Evolutionary conservation across 2,888 invertebrate species (phyloP), one percentile per base, ranked within the genome.

Genomic region (Drosophila testacea): DNA sequence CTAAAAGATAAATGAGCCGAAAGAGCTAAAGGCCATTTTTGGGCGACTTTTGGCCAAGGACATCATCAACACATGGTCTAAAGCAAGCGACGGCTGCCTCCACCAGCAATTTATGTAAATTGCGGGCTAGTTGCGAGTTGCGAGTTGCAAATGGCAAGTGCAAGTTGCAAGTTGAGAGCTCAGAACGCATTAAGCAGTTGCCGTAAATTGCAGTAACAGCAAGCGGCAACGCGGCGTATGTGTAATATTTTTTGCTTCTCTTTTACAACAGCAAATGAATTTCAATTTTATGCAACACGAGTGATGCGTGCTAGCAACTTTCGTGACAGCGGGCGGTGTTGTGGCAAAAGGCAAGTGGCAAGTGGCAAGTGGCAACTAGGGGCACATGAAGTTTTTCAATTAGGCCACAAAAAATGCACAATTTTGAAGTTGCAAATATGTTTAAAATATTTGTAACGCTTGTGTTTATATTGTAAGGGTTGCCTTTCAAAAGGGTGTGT

Each of bases 61-160:
- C 85, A 75, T 63, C 68, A 64, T 68, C 82, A 72, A 83, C 74
- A 83, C 73, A 69, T 77, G 70, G 60, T 50, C 56, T 27, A 50
- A 50, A 22, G 39, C 50, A n/a, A 50, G 22, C 10, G 54, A 41
- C 55, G 41, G 44, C 39, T 30, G 66, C 46, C 34, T 36, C n/a
- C 7, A 22, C 36, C 28, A 52, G 69, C 75, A 77, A 80, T 77
- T 77, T 73, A 80, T 80, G 77, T 65, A 74, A 75, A 81, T 77
- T 77, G 73, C 70, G 59, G 74, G 48, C 70, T 54, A 61, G 54
- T 48, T 56, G 55, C 59, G 10, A 65, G 63, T 51, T 60, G 47
- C 41, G 16, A 50, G 44, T 39, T 27, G 65, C 52, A 34, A 66
- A 38, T 42, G 27, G 7, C 6, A 32, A 9, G 6, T 32, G 7